Base-by-base conservation (phyloP, 1,140 invertebrate genomes). In the Aradophagus sp. region DNA sequence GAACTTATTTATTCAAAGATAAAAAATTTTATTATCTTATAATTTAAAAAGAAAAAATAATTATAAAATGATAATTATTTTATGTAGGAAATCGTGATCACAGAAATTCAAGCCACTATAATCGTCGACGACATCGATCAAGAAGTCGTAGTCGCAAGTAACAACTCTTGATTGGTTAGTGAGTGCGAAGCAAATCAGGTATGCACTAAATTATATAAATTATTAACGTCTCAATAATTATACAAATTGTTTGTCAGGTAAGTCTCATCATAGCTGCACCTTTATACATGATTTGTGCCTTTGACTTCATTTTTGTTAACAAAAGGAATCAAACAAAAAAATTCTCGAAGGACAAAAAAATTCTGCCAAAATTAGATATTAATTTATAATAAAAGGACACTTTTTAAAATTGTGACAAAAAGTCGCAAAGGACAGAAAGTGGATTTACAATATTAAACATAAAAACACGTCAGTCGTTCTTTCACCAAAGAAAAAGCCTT, bases 91-190 rank as follows among this genome's bases (percentile, higher is more conserved):
- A 48, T 70, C 82, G 83, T 35, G 84, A 86, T 69, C 82, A 85
- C 48, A 81, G 83, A 52, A 84, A 73, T 38, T 80, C 82, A 12
- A 82, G 77, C 39, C 79, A 82, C 42, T 82, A 85, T 38, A 84
- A 77, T 38, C 84, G 83, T 23, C 78, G 82, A 38, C 80, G 84
- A 36, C 81, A 85, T 67, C 83, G 84, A 52, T 85, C 84, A 47
- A 76, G 83, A 81, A 86, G 83, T 79, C 81, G 82, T 81, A 84
- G 82, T 86, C 83, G 78, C 83, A 85, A 86, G 80, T 85, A 86
- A 84, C 83, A 79, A 83, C 80, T 80, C 84, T 84, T 84, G 84
- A 85, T 85, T 85, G 84, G 84, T 86, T 86, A 86, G 84, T 86
- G 84, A 86, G 80, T 85, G 83, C 84, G 81, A 80, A 84, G 66